Evolutionary conservation across 1,140 invertebrate genomes (phyloP), one percentile per base, ranked within the genome.

Genomic region (Drosophila melanica): DNA sequence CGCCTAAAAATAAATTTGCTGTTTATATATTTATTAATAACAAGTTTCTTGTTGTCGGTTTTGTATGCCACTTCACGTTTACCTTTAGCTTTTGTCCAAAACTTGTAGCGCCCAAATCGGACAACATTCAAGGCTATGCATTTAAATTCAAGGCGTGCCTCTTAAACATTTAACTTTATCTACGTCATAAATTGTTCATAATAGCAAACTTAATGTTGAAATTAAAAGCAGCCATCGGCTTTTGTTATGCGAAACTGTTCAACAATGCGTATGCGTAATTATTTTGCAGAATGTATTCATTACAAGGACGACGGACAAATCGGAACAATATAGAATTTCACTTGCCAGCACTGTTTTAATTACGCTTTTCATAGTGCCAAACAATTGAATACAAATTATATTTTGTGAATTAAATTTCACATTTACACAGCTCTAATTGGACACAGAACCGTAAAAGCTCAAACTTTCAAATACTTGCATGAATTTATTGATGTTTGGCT

Each of bases 91-190:
- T 73, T 82, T 79, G 75, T 77, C 33, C 41, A 63, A 75, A 76
- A 72, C 63, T 72, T 59, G 53, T 71, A 65, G 37, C 51, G n/a
- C 53, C 68, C 23, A 41, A 35, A 76, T 72, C 55, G 58, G 78
- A 69, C 57, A 51, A 47, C 63, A 65, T 55, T 67, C 79, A 86
- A 86, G 82, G 82, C 79, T 76, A 18, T 59, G 70, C 62, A 86
- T 86, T 86, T 30, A 82, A 70, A 86, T 86, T 86, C 82, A 86
- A 86, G 82, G 82, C 79, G 84, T 82, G 82, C 63, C 84, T 10
- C 14, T 50, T 44, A 48, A 76, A 57, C 62, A 86, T 86, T 89
- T 72, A 70, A 82, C 66, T 89, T 82, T 68, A 86, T 87, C 68
- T 64, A 89, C 84, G 76, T 86, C 84, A 89, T 82, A 87, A 79